These are phyloP conservation scores for Linurgus olivaceus DNA, from an alignment of 2,797 vertebrate species.

Conservation along the genomic window DNA sequence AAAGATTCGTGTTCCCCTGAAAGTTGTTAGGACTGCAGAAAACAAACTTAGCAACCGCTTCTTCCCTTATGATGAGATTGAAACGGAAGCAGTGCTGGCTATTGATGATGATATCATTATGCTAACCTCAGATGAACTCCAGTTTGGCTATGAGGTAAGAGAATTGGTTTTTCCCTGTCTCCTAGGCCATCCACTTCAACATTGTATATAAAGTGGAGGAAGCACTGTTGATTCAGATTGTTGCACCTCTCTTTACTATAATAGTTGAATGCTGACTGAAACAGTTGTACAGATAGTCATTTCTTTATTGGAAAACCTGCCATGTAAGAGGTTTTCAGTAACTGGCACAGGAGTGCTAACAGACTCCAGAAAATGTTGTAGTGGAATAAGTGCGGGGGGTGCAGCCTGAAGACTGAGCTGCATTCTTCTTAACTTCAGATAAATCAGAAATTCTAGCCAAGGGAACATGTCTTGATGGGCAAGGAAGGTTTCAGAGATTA, in stretches of 20 bases:
- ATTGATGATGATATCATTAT: conserved; percentile 99
- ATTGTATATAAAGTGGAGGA: neutral
- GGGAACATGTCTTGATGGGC: conserved; percentile 50
- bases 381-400: neutral
- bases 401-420: neutral
- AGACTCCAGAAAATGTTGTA: neutral
- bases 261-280: neutral
- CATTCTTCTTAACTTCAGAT: neutral
- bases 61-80: conserved; percentile 96
- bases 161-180: neutral
- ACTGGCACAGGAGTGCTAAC: neutral
- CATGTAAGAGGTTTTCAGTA: neutral
- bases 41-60: conserved; percentile 98
- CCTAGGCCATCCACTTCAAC: neutral
- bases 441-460: neutral
- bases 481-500: conserved; percentile 67
- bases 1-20: conserved; percentile 92
- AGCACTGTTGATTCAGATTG: neutral
- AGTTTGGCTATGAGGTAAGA: conserved; percentile 97
- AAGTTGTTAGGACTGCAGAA: conserved; percentile 93
- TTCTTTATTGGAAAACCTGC: neutral
- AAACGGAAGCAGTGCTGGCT: conserved; percentile 94
- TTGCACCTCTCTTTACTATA: neutral
- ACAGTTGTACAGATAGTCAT: neutral
- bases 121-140: conserved; percentile 96